Base-by-base conservation (phyloP, 2,888 invertebrate species). In the Tenodera sinensis region DNA sequence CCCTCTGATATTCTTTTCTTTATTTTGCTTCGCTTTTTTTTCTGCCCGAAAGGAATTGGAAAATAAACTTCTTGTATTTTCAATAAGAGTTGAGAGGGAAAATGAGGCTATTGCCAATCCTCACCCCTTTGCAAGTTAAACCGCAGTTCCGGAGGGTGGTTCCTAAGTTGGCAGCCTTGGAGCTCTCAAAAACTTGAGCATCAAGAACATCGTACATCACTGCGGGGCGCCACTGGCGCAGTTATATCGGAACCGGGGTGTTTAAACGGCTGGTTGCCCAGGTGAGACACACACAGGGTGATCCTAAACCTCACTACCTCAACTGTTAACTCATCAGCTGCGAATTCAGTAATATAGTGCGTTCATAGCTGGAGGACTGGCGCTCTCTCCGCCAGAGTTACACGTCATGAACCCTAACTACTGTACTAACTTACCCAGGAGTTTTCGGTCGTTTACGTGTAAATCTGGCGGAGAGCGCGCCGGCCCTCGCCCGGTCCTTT, bases 41-140 rank as follows among this genome's bases (percentile, higher is more conserved):
- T 85, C n/a, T 28, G 54, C 54, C 85, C 28, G 71, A 85, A 85
- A 85, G 47, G 89, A 90, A 90, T 89, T 85, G 90, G 88, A 89
- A 71, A 89, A 90, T 90, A 90, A 90, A 90, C 89, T 90, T 90
- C 90, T 89, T 84, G 90, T 89, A 89, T 90, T 90, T 90, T 90
- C 89, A 90, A 90, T 90, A 89, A 90, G 88, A 88, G 54, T 71
- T 71, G 54, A 71, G 83, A 47, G 83, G 85, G 88, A 89, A 90
- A 90, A 90, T 89, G 85, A 89, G 85, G 90, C 90, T 89, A 90
- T 90, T 90, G 88, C 89, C 88, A 90, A 85, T 88, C 88, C 90
- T 88, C 90, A 89, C 90, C 30, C 90, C 86, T 84, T 87, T 25
- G 28, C 28, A 83, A 30, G 27, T 82, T n/a, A 42, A 30, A 85